A percentile compares a stretch with the other conserved stretches of the same genome.
Evolutionary conservation across 2,797 vertebrate species (phyloP).

Genomic region (Nothura maculosa): DNA sequence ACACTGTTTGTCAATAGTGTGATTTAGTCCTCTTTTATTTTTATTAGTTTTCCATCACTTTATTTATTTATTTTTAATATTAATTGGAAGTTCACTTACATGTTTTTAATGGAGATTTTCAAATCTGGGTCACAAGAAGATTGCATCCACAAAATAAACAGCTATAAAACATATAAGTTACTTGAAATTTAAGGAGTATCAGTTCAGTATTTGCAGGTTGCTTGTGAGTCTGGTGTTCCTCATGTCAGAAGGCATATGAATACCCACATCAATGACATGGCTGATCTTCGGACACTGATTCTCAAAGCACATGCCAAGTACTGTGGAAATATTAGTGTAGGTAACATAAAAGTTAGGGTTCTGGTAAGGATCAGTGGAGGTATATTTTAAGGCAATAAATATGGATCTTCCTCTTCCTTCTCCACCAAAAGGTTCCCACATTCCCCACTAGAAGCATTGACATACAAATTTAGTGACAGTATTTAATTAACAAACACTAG

Average conservation of each 20-base stretch:
- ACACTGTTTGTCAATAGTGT: background rate
- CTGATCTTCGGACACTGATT: background rate
- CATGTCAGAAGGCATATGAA: background rate
- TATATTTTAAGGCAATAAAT: background rate
- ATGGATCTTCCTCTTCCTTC: background rate
- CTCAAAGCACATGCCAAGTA: conserved; percentile 5
- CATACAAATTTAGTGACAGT: background rate
- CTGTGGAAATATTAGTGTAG: background rate
- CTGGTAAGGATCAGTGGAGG: background rate
- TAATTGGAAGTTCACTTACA: background rate
- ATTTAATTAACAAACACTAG: background rate
- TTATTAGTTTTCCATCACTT: background rate
- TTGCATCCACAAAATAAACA: background rate
- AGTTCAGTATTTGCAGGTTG: background rate
- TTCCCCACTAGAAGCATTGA: background rate
- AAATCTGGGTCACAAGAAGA: background rate
- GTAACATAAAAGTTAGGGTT: background rate
- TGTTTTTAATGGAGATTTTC: background rate
- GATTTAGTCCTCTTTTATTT: background rate
- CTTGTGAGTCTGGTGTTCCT: background rate
- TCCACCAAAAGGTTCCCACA: background rate
- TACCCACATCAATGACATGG: background rate
- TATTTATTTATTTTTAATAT: too few relatives aligned
- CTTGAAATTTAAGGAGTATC: background rate
- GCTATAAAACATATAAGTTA: background rate